Conservation (phyloP, 1,140 invertebrate species). For the Patella vulgata region DNA sequence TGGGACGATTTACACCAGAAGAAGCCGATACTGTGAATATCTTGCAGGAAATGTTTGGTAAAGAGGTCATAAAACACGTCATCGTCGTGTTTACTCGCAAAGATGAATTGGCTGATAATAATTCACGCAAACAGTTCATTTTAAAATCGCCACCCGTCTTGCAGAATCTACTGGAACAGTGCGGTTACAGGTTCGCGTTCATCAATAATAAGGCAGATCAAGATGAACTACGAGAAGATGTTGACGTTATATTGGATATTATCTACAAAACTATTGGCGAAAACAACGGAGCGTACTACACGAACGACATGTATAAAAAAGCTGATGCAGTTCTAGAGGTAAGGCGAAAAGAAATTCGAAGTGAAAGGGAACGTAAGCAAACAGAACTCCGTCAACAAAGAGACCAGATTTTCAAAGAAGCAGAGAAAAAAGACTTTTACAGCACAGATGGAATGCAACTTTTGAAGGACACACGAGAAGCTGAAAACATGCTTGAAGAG, state of each 20-base stretch:
- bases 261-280: neutral
- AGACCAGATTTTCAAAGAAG: neutral
- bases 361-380: conserved; percentile 1
- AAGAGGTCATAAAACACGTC: neutral
- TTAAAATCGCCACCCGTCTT: neutral
- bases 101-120: neutral
- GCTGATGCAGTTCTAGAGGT: neutral
- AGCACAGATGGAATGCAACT: too few species aligned
- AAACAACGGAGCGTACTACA: conserved; percentile 2
- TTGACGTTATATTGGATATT: neutral
- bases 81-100: conserved; percentile 14
- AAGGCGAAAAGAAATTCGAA: neutral
- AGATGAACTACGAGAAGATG: conserved; percentile 5
- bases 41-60: conserved; percentile 9
- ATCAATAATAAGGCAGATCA: conserved; percentile 11
- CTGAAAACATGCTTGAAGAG: too few species aligned
- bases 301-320: conserved; percentile 17
- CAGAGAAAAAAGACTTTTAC: too few species aligned
- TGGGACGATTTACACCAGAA: conserved; percentile 16
- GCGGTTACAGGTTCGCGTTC: neutral
- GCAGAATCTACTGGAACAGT: neutral
- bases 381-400: neutral
- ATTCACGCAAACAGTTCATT: conserved; percentile 2
- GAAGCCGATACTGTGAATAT: conserved; percentile 2
- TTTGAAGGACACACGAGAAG: too few species aligned